Evolutionary conservation across 2,888 invertebrate species (phyloP).

Genomic region (Lycaena phlaeas): DNA sequence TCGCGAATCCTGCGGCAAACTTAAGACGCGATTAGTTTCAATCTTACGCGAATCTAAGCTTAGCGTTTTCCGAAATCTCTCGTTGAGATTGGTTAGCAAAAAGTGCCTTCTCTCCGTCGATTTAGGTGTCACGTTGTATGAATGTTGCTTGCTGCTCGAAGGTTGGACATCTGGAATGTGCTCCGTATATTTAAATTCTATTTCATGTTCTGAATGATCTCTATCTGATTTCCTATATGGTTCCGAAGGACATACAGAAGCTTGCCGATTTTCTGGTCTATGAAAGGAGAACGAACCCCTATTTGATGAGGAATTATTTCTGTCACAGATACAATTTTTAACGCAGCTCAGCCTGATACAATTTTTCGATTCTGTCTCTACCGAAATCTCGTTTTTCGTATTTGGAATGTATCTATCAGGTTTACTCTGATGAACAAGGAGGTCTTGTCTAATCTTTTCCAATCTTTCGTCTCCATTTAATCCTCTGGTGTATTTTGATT

Average conservation of each 20-base stretch:
- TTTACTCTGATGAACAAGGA: conserved; percentile 54
- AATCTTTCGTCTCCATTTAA: conserved; percentile 59
- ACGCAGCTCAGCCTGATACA: conserved; percentile 54
- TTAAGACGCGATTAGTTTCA: conserved; percentile 49
- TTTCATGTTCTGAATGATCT: conserved; percentile 58
- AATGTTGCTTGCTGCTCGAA: conserved; percentile 55
- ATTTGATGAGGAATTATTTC: conserved; percentile 46
- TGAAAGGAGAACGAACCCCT: conserved; percentile 63
- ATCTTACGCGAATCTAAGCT: conserved; percentile 63
- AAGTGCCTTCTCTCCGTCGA: conserved; percentile 58
- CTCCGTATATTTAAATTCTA: conserved; percentile 64
- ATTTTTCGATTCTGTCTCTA: conserved; percentile 42
- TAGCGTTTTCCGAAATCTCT: conserved; percentile 63
- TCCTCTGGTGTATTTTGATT: conserved; percentile 60
- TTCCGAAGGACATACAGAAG: conserved; percentile 42
- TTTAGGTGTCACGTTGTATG: conserved; percentile 61
- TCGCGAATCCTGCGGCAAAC: conserved; percentile 46
- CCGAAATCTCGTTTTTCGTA: conserved; percentile 39
- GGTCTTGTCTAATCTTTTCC: conserved; percentile 61
- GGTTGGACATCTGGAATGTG: conserved; percentile 57
- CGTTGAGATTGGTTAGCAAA: conserved; percentile 57
- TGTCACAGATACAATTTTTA: conserved; percentile 55
- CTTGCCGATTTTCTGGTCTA: conserved; percentile 45
- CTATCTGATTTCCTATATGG: conserved; percentile 35
- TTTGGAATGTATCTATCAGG: conserved; percentile 59